Evolutionary conservation across 1,140 invertebrate genomes (phyloP).

Genomic region (Chrysoperla carnea): DNA sequence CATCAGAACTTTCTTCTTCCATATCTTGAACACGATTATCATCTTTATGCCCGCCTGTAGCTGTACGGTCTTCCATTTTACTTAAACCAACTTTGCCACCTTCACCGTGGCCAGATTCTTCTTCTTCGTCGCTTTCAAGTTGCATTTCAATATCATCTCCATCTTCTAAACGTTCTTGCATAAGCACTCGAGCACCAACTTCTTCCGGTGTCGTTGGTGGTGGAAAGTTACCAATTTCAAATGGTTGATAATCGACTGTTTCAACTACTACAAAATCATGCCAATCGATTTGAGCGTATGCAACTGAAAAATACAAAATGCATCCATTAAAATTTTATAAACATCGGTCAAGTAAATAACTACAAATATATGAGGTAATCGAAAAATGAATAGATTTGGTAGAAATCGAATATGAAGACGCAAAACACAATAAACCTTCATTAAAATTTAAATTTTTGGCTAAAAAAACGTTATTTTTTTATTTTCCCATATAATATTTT

Average conservation of each 20-base stretch:
- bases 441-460: too few relatives aligned
- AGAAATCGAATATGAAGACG: too few relatives aligned
- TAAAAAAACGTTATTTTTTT: too few relatives aligned
- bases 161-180: conserved; percentile 48
- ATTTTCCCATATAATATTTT: too few relatives aligned
- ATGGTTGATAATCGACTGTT: conserved; percentile 96
- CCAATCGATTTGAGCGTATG: conserved; percentile 98
- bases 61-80: conserved; percentile 42
- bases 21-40: conserved; percentile 60
- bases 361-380: too few relatives aligned
- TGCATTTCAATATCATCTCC: conserved; percentile 57
- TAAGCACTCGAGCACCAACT: conserved; percentile 84
- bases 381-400: too few relatives aligned
- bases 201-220: conserved; percentile 93
- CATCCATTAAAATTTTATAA: background rate
- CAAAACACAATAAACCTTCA: too few relatives aligned
- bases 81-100: conserved; percentile 49
- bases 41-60: conserved; percentile 15
- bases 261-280: conserved; percentile 99
- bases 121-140: conserved; percentile 46
- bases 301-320: conserved; percentile 35
- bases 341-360: too few relatives aligned
- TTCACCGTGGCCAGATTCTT: conserved; percentile 32
- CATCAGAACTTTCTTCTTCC: conserved; percentile 74
- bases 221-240: conserved; percentile 89